Conservation (phyloP, 2,797 vertebrate genomes). For the Cirrhinus mrigala region DNA sequence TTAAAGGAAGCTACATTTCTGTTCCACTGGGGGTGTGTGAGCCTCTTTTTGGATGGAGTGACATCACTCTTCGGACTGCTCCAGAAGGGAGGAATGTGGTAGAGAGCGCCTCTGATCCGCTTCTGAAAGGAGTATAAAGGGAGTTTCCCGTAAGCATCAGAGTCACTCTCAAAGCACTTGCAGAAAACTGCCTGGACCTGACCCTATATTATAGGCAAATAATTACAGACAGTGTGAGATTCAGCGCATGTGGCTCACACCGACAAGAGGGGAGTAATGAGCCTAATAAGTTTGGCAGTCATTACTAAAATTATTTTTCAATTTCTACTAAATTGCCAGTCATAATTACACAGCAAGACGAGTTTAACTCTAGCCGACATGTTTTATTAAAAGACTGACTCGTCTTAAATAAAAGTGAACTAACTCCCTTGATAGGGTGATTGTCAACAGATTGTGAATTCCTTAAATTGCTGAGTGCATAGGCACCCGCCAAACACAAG, state of each 20-base stretch:
- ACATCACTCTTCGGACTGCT: slow-evolving; percentile 42
- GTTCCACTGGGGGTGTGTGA: slow-evolving; percentile 33
- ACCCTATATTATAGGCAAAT: slow-evolving; percentile 55
- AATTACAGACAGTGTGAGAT: slow-evolving; percentile 49
- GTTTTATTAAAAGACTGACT: slow-evolving; percentile 9
- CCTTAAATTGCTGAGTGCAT: slow-evolving; percentile 11
- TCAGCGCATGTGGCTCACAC: not conserved
- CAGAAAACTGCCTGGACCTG: slow-evolving; percentile 53
- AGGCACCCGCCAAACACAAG: not conserved
- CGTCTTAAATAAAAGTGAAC: not conserved
- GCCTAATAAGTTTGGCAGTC: not conserved
- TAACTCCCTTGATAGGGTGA: not conserved
- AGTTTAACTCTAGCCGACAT: not conserved
- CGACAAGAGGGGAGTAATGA: slow-evolving; percentile 2
- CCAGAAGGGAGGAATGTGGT: slow-evolving; percentile 57
- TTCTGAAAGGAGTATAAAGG: slow-evolving; percentile 44
- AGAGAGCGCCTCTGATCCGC: slow-evolving; percentile 43
- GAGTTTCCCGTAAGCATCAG: slow-evolving; percentile 50
- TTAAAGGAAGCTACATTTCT: slow-evolving; percentile 60
- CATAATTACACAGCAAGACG: not conserved
- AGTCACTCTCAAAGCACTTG: slow-evolving; percentile 15
- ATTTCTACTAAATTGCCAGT: slow-evolving; percentile 1
- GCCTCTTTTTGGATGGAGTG: slow-evolving; percentile 38
- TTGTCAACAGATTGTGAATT: slow-evolving; percentile 20
- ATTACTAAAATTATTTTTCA: not conserved